Base-by-base conservation (phyloP, 2,888 invertebrate species). In the Metallyticus violacea region DNA sequence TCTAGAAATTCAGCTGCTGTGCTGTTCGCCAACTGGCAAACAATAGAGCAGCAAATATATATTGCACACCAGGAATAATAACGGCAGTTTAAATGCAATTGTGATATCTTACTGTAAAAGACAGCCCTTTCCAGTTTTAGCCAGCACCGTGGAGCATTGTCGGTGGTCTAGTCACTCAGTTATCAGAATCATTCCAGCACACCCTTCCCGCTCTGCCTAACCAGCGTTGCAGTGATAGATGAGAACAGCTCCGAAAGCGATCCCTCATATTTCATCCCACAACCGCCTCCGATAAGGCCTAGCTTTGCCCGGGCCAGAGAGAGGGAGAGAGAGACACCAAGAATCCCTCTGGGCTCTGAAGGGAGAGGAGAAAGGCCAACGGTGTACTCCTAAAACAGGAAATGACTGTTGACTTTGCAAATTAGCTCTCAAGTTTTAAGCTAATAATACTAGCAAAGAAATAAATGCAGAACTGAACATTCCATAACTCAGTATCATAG, bases 161-260 rank as follows among this genome's bases (percentile, higher is more conserved):
- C 30, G 81, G 81, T 7, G 81, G 81, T 29, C 28, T n/a, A 80
- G 80, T 26, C 30, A 81, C 81, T 30, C 29, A 30, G 30, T 81
- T 81, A 81, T 81, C 81, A 81, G 80, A 80, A 25, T 25, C 25
- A 81, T 29, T 25, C 30, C 29, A 28, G 25, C 30, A 62, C 15
- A 15, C 22, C 40, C 40, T 62, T 22, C 40, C 40, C 40, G 40
- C 40, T 62, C n/a, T n/a, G n/a, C n/a, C n/a, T n/a, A n/a, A n/a
- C n/a, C n/a, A n/a, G n/a, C n/a, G n/a, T 30, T 40, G 15, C 15
- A 62, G 40, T 82, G 82, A 82, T 82, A 82, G 82, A 82, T 82
- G 82, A 62, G 26, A 82, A 26, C 7, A 40, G 76, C 62, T 62
- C 40, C 40, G 22, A 62, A 62, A 62, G 40, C 40, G 40, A 15